Evolutionary conservation across 2,797 vertebrate species (phyloP).

Genomic region (Argyrosomus regius): DNA sequence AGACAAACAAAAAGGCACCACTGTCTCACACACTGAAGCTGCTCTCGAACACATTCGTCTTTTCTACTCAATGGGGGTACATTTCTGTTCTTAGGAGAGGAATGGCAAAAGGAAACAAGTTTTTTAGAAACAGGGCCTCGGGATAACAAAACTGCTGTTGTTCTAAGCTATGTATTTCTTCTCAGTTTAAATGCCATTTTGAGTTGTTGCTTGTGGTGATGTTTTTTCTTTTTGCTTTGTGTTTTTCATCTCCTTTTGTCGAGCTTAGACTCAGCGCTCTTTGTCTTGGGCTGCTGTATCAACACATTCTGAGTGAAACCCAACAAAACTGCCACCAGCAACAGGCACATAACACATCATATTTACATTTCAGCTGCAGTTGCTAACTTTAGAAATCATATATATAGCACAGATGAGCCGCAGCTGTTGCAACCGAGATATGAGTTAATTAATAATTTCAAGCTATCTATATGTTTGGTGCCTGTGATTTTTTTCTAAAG

Average conservation of each 20-base stretch:
- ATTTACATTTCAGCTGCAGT: constrained; percentile 53
- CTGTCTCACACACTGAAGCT: constrained; percentile 76
- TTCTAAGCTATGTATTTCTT: constrained; percentile 70
- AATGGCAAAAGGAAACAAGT: constrained; percentile 76
- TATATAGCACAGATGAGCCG: constrained; percentile 19
- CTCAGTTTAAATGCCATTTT: constrained; percentile 76
- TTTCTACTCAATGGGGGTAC: constrained; percentile 74
- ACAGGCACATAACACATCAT: constrained; percentile 51
- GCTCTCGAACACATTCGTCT: constrained; percentile 80
- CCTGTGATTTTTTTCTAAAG: constrained; percentile 62
- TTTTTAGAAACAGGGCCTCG: constrained; percentile 73
- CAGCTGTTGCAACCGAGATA: constrained; percentile 17
- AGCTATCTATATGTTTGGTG: constrained; percentile 40
- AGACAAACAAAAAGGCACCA: constrained; percentile 81
- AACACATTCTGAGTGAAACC: constrained; percentile 62
- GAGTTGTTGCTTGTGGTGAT: constrained; percentile 73
- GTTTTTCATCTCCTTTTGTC: constrained; percentile 69
- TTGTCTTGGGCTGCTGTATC: constrained; percentile 62
- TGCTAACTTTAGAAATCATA: constrained; percentile 32
- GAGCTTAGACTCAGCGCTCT: constrained; percentile 61
- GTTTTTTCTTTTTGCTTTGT: constrained; percentile 42
- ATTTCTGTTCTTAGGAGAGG: constrained; percentile 76
- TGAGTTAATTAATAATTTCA: constrained; percentile 58
- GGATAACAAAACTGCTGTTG: constrained; percentile 80
- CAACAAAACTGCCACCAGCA: constrained; percentile 53